Evolutionary conservation across 2,797 vertebrate genomes (phyloP).

Genomic region (Myotis pilosus): DNA sequence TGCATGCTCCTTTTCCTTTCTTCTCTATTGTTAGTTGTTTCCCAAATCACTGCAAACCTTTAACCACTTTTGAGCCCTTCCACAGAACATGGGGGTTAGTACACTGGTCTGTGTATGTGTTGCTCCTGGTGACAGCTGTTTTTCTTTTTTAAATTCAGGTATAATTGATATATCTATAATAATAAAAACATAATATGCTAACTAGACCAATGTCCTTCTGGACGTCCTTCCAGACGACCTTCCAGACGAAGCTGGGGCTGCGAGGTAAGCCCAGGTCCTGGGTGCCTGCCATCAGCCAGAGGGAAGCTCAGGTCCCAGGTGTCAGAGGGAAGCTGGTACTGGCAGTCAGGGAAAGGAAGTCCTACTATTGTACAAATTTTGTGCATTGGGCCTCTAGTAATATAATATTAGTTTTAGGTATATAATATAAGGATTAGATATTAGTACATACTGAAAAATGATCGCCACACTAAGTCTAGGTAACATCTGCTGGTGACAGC

Average conservation of each 20-base stretch:
- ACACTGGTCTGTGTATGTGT: fast-evolving
- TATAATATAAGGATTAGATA: neutral
- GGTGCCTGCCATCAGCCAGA: too few relatives aligned
- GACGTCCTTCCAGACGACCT: too few relatives aligned
- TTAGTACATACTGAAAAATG: neutral
- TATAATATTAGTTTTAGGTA: neutral
- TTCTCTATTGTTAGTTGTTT: neutral
- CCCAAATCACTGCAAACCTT: neutral
- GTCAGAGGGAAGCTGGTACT: too few relatives aligned
- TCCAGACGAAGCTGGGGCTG: too few relatives aligned
- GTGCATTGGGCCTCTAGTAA: too few relatives aligned
- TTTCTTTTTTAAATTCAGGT: neutral
- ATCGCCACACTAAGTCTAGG: neutral
- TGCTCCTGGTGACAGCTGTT: neutral
- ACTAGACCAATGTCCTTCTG: too few relatives aligned
- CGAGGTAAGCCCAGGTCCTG: too few relatives aligned
- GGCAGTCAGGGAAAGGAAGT: too few relatives aligned
- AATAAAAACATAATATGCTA: too few relatives aligned
- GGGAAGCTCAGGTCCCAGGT: too few relatives aligned
- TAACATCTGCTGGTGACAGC: neutral
- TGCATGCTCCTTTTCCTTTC: neutral
- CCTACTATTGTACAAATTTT: too few relatives aligned
- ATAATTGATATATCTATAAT: neutral
- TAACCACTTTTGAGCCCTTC: neutral
- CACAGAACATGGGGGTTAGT: neutral